Conservation (phyloP, 1,140 invertebrate genomes). For the Scaptomyza graminum region DNA sequence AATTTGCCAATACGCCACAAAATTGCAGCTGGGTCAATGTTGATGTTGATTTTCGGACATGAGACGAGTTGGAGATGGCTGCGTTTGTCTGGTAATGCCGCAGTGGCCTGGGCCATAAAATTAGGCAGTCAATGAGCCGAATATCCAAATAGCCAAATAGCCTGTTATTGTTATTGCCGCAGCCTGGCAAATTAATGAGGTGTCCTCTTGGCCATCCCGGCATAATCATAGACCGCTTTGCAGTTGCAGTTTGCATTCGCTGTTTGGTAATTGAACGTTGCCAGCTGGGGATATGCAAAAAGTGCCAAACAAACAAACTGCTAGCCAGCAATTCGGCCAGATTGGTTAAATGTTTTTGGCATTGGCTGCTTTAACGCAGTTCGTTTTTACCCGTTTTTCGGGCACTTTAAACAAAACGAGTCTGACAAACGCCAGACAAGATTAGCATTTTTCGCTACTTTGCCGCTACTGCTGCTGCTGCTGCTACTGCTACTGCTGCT, state of each 20-base stretch:
- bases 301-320: too few species aligned
- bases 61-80: conserved; percentile 11
- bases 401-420: conserved; percentile 5
- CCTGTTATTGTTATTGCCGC: conserved; percentile 75
- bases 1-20: conserved; percentile 32
- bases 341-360: conserved; percentile 9
- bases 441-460: conserved; percentile 34
- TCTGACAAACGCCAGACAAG: conserved; percentile 11
- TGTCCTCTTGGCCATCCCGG: conserved; percentile 49
- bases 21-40: conserved; percentile 70
- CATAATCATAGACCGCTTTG: conserved; percentile 32
- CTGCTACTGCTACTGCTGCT: neutral
- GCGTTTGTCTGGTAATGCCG: conserved; percentile 2
- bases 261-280: conserved; percentile 21
- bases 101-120: conserved; percentile 58
- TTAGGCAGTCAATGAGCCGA: conserved; percentile 78
- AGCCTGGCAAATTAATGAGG: conserved; percentile 74
- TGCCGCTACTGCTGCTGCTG: conserved; percentile 14
- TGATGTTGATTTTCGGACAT: conserved; percentile 61
- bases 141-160: conserved; percentile 68
- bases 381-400: conserved; percentile 13
- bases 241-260: conserved; percentile 22
- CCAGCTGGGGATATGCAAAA: conserved; percentile 6
- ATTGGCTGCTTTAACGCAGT: conserved; percentile 29
- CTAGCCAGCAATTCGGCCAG: conserved; percentile 16